Base-by-base conservation (phyloP, 2,113 vertebrate species). In the Brienomyrus longianalis region DNA sequence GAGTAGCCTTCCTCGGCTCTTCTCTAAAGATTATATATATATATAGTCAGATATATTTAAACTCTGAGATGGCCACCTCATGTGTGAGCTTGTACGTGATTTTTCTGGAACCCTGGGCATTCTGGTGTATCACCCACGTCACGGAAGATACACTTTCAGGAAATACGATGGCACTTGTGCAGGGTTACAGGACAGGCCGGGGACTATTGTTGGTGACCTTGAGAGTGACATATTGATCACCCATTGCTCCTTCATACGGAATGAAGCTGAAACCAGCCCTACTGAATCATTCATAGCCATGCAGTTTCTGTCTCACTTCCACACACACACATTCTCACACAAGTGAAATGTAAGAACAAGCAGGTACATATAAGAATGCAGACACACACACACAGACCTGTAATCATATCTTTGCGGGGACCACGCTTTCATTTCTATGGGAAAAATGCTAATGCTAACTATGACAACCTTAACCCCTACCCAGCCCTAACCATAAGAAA, bases 201-300 rank as follows among this genome's bases (percentile, higher is more conserved):
- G 23, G 21, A 7, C 59, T 39, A 91, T 90, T 92, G 83, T 35
- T 89, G 92, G 87, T 96, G 97, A 97, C 97, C 97, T 98, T 98
- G 96, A 96, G 92, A 95, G 93, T 92, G 95, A 95, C 93, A 85
- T 96, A 97, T 97, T 91, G 95, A 98, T 96, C 70, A 83, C 92
- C 90, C 91, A 94, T 94, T 93, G 91, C 90, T 90, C 92, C 90
- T 92, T 94, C 93, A 93, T 94, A 96, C 94, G 92, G 92, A 66
- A 92, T 92, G 91, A 96, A 97, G 96, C 92, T 95, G 95, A 97
- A 96, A 96, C 95, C 95, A 92, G 92, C 90, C 89, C 93, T 93
- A 93, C 94, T 97, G 96, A 98, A 98, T 97, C 95, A 97, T 98
- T 98, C 95, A 98, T 97, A 95, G 94, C 93, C 90, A 89, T 83